Evolutionary conservation across 2,888 invertebrate species (phyloP), one percentile per base, ranked within the genome.

Genomic region (Elegia similella): DNA sequence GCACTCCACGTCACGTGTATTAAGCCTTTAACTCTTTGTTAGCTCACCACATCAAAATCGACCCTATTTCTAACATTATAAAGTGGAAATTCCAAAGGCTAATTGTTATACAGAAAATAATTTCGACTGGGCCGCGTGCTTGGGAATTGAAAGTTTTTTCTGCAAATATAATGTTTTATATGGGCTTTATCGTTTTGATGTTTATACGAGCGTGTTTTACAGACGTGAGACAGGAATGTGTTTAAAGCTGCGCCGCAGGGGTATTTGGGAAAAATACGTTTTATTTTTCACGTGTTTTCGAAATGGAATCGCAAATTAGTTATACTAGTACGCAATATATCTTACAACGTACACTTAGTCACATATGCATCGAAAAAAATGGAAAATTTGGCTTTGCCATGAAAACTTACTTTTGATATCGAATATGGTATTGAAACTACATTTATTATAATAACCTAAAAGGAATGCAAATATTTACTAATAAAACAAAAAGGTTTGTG

Each of bases 101-200:
- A 61, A 54, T 29, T 59, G 42, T 12, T 53, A 42, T 57, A 67
- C 76, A 79, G 76, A 79, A 76, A 76, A 77, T 76, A 76, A 78
- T 78, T 78, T 78, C 64, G 71, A 78, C 78, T 71, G 74, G 70
- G 75, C 72, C 73, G 73, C 80, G 79, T 80, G 80, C 77, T 70
- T 76, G 75, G 75, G 71, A 80, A 69, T 75, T 72, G 69, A 72
- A 75, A 76, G 68, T 76, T 77, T 74, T 69, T 63, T 68, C 69
- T 66, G 17, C 52, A 55, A 61, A 59, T 61, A 62, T 63, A 59
- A 62, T 62, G 56, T 59, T 63, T 56, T 61, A 56, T 61, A 58
- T 57, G 61, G 55, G 61, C 63, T 62, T 63, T 62, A 60, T 63
- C 62, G 62, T 65, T 62, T 61, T 64, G 57, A 56, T 60, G 60